Conservation (phyloP, 1,140 invertebrate species). For the Plodia interpunctella region DNA sequence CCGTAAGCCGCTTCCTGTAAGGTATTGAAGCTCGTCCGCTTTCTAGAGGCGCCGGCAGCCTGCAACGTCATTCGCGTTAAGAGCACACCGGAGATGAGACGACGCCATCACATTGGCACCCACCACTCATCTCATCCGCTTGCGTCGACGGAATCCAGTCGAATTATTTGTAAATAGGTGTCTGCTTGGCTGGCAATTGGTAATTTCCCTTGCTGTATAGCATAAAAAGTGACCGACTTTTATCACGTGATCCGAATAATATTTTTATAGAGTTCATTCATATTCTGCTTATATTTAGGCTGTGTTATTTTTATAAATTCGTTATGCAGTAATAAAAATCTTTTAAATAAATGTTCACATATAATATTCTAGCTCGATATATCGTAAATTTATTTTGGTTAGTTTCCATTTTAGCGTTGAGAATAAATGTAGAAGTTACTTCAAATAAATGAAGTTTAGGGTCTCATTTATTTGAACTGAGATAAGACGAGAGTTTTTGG, state of each 20-base stretch:
- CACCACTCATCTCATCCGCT: not conserved
- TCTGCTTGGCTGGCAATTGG: not conserved
- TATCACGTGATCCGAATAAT: too few relatives aligned
- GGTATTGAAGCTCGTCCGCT: conserved; percentile 49
- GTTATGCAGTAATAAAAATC: too few relatives aligned
- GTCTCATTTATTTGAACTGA: not conserved
- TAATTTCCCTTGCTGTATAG: not conserved
- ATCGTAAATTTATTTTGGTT: not conserved
- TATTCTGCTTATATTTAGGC: conserved; percentile 36
- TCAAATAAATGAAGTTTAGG: not conserved
- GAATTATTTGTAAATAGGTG: not conserved
- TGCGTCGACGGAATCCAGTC: not conserved
- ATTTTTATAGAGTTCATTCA: not conserved
- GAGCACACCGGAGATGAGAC: conserved; percentile 58
- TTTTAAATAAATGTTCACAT: too few relatives aligned
- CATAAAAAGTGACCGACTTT: not conserved
- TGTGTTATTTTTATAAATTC: too few relatives aligned
- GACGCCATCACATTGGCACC: conserved; percentile 29
- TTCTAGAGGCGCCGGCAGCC: conserved; percentile 33
- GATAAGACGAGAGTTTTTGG: conserved; percentile 1
- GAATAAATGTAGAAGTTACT: too few relatives aligned
- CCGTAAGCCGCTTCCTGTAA: conserved; percentile 21
- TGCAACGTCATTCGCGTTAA: conserved; percentile 21
- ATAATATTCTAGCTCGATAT: too few relatives aligned
- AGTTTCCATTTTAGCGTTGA: not conserved